Conservation (phyloP, 2,113 vertebrate genomes). For the Lethenteron reissneri region DNA sequence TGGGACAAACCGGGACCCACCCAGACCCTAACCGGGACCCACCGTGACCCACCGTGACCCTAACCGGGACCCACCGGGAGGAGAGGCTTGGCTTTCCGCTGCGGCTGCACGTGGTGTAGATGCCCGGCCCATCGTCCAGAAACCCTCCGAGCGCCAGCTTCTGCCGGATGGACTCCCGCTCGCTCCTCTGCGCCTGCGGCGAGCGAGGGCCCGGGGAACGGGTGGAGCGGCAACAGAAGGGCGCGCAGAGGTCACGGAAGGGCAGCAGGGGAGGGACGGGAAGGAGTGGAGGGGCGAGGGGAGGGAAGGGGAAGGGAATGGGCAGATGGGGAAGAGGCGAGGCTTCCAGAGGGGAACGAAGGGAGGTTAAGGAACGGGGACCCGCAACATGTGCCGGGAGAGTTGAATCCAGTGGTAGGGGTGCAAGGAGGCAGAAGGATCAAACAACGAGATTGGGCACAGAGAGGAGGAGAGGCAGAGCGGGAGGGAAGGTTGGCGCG, state of each 20-base stretch:
- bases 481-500: no score
- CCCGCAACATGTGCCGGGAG: no score
- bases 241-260: not conserved
- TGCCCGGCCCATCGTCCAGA: constrained; percentile 88
- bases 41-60: no score
- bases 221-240: not conserved
- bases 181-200: constrained; percentile 88
- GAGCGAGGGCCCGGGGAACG: no score
- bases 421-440: no score
- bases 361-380: not conserved
- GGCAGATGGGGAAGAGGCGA: not conserved
- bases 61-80: constrained; percentile 40
- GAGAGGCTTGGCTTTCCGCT: constrained; percentile 95
- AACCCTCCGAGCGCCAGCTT: constrained; percentile 95
- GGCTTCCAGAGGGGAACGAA: not conserved
- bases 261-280: not conserved
- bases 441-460: no score
- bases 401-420: no score
- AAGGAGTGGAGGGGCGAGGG: not conserved
- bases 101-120: constrained; percentile 92
- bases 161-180: constrained; percentile 93
- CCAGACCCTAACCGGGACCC: no score
- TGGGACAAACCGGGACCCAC: no score
- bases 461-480: no score
- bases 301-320: not conserved